Conservation (phyloP, 2,797 vertebrate genomes). For the Muscicapa comitata region DNA sequence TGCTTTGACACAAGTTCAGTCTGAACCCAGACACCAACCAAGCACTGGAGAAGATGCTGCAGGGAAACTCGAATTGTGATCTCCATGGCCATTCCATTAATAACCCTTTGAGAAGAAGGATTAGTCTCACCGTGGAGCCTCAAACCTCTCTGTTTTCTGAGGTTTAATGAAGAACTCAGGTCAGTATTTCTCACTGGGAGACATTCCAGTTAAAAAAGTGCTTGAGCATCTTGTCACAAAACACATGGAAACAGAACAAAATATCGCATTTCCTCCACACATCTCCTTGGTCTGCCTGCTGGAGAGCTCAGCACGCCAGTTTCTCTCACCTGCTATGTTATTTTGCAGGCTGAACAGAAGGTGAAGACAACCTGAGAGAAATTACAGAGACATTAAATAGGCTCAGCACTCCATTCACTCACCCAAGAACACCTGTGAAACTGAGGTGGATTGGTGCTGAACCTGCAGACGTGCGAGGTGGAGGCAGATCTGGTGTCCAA, state of each 20-base stretch:
- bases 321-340: background rate
- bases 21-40: background rate
- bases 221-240: background rate
- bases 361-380: background rate
- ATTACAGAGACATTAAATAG: background rate
- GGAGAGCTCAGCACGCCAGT: background rate
- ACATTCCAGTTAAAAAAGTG: background rate
- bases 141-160: background rate
- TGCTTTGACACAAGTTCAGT: background rate
- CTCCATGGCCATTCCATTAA: background rate
- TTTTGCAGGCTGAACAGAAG: background rate
- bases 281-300: background rate
- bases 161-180: background rate
- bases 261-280: background rate
- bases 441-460: background rate
- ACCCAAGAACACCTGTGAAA: accelerated
- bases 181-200: background rate
- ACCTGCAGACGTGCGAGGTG: accelerated
- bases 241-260: background rate
- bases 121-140: background rate
- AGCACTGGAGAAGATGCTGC: background rate
- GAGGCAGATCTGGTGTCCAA: background rate
- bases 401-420: background rate
- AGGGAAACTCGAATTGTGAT: background rate
- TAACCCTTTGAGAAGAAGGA: background rate